Conservation (phyloP, 2,888 invertebrate genomes). For the Thecophora atra region DNA sequence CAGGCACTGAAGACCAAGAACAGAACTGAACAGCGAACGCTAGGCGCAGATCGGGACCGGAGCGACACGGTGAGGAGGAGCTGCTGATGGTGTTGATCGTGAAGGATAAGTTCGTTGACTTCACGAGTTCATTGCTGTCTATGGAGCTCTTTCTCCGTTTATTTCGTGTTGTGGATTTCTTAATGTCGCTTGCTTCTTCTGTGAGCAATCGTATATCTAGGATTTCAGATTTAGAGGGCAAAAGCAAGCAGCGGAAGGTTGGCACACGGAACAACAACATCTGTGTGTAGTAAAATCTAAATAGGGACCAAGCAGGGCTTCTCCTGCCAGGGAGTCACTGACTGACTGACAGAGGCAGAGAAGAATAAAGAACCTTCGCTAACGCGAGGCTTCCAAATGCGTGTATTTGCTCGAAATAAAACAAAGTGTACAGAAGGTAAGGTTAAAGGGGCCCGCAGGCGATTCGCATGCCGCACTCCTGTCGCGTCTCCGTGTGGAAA, state of each 20-base stretch:
- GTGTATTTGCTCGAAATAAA: conserved; percentile 22
- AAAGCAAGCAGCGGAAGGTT: conserved; percentile 22
- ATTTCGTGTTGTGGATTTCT: conserved; percentile 13
- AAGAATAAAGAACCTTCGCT: conserved; percentile 18
- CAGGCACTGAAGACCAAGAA: not conserved
- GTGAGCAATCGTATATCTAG: conserved; percentile 18
- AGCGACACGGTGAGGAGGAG: too few species aligned
- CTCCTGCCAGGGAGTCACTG: conserved; percentile 23
- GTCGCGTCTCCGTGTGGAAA: not conserved
- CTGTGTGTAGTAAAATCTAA: conserved; percentile 58
- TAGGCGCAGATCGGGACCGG: not conserved
- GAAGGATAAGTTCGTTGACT: conserved; percentile 51
- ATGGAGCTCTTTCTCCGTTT: conserved; percentile 28
- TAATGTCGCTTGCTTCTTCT: conserved; percentile 3
- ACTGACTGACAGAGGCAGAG: conserved; percentile 19
- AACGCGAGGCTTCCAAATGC: conserved; percentile 31
- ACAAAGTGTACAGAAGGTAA: conserved; percentile 18
- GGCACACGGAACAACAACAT: conserved; percentile 53
- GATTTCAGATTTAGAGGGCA: conserved; percentile 31
- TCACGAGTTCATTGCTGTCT: conserved; percentile 32
- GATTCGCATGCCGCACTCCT: not conserved
- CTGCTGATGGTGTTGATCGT: conserved; percentile 39
- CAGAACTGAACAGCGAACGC: not conserved
- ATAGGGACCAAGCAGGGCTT: conserved; percentile 43
- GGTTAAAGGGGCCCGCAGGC: conserved; percentile 5